Evolutionary conservation across 2,888 invertebrate species (phyloP).

Genomic region (Hemicrepidius hirtus): DNA sequence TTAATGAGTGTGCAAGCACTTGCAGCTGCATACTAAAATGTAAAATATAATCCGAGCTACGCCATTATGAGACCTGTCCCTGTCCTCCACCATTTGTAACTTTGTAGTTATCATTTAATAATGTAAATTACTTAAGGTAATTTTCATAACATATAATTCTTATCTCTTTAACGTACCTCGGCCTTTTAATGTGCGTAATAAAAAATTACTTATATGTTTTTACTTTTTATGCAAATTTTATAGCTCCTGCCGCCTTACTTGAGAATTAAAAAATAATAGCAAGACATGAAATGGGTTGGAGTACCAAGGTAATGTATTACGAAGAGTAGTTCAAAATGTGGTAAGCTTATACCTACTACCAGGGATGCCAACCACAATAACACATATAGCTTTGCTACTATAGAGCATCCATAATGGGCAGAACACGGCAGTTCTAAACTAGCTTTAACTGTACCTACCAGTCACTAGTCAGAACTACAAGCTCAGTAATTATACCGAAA

Average conservation of each 20-base stretch:
- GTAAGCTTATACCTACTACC: constrained; percentile 42
- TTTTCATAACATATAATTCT: constrained; percentile 32
- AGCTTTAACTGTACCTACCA: constrained; percentile 63
- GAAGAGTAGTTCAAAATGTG: constrained; percentile 43
- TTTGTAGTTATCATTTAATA: constrained; percentile 37
- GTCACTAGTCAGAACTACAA: constrained; percentile 69
- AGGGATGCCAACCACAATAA: constrained; percentile 47
- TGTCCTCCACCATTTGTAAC: constrained; percentile 29
- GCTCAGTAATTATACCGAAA: constrained; percentile 72
- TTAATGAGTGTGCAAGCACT: constrained; percentile 46
- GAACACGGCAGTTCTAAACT: constrained; percentile 58
- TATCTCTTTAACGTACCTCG: constrained; percentile 7
- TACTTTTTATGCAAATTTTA: constrained; percentile 27
- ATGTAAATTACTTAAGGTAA: constrained; percentile 39
- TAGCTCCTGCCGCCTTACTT: constrained; percentile 20
- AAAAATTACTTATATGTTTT: constrained; percentile 20
- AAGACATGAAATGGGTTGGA: constrained; percentile 26
- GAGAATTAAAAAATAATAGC: constrained; percentile 13
- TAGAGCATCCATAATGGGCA: constrained; percentile 60
- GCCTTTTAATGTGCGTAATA: constrained; percentile 2
- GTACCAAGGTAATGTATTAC: constrained; percentile 21
- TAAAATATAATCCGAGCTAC: constrained; percentile 41
- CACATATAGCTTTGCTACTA: constrained; percentile 51
- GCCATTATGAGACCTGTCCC: constrained; percentile 28
- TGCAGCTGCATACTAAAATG: constrained; percentile 45